These are phyloP conservation scores for Drosophila sordidula DNA, from an alignment of 2,888 invertebrate genomes.

Conservation along the genomic window DNA sequence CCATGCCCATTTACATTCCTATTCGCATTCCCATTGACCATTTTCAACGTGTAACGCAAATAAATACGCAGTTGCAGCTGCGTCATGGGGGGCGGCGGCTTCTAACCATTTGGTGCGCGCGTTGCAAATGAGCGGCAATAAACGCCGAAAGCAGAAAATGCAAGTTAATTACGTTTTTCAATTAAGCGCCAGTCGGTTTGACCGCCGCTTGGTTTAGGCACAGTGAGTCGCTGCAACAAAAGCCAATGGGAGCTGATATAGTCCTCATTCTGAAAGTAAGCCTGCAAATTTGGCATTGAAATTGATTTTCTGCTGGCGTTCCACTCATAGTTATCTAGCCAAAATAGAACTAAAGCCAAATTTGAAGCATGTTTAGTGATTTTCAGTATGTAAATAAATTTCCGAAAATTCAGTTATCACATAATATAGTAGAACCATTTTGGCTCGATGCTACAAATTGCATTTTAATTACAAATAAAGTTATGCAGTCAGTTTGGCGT, in stretches of 20 bases:
- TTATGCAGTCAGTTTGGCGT: too few species aligned
- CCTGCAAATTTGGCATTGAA: slow-evolving; percentile 61
- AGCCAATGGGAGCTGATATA: slow-evolving; percentile 8
- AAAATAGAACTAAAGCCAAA: neutral
- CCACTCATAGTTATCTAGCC: slow-evolving; percentile 17
- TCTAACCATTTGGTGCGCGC: slow-evolving; percentile 49
- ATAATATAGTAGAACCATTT: neutral
- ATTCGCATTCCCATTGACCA: slow-evolving; percentile 23
- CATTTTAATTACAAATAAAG: too few species aligned
- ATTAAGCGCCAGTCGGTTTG: slow-evolving; percentile 69
- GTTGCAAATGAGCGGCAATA: slow-evolving; percentile 78
- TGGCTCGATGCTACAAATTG: neutral
- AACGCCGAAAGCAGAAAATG: slow-evolving; percentile 79
- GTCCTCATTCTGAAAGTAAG: slow-evolving; percentile 30
- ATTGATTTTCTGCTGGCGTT: slow-evolving; percentile 55
- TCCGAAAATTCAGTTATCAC: neutral
- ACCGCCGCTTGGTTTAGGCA: slow-evolving; percentile 41
- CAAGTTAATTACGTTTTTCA: slow-evolving; percentile 80
- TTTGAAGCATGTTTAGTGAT: neutral
- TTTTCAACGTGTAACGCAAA: slow-evolving; percentile 54
- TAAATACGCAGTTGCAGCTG: slow-evolving; percentile 61
- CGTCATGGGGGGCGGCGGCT: slow-evolving; percentile 15
- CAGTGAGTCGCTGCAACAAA: slow-evolving; percentile 26
- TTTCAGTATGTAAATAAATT: neutral
- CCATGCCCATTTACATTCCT: slow-evolving; percentile 7